Evolutionary conservation across 2,113 vertebrate species (phyloP).

Genomic region (Corapipo altera): DNA sequence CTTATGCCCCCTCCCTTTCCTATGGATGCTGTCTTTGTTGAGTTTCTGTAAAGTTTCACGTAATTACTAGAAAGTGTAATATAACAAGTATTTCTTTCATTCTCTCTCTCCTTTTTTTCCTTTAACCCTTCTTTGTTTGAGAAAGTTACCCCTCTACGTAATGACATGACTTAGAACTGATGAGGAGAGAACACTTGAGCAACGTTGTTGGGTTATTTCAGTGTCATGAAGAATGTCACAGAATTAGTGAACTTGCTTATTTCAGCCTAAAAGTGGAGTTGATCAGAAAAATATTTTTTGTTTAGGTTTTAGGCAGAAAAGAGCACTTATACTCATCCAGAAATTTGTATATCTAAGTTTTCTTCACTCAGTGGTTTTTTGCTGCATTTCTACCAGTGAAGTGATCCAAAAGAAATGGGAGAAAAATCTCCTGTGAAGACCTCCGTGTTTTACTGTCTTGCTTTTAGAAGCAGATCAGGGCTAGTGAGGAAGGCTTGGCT

Average conservation of each 20-base stretch:
- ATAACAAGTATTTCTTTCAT: too few relatives aligned
- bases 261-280: neutral
- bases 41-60: too few relatives aligned
- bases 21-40: neutral
- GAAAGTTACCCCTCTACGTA: neutral
- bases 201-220: neutral
- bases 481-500: neutral
- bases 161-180: neutral
- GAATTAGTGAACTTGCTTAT: neutral
- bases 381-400: neutral
- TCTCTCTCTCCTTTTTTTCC: neutral
- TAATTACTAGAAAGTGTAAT: too few relatives aligned
- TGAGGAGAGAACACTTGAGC: neutral
- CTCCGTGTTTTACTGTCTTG: neutral
- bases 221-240: neutral
- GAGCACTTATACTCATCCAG: neutral
- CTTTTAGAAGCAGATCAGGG: neutral
- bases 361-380: neutral
- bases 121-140: neutral
- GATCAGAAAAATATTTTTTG: neutral
- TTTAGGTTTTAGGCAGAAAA: neutral
- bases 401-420: neutral
- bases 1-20: accelerated
- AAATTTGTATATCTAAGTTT: neutral
- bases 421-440: neutral